Conservation (phyloP, 2,888 invertebrate genomes). For the Drosophila nigricruria region DNA sequence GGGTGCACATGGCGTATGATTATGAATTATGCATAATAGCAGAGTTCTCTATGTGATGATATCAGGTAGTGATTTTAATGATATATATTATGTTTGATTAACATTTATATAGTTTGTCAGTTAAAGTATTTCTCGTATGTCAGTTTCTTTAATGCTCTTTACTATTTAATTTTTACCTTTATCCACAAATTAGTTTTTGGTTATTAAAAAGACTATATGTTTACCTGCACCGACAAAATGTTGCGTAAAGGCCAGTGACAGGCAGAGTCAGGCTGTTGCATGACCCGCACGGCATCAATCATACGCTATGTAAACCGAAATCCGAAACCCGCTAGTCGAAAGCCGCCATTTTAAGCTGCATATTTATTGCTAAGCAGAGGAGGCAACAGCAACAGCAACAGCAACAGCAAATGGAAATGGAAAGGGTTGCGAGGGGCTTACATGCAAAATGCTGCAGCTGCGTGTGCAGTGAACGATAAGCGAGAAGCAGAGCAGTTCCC, state of each 20-base stretch:
- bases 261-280: constrained; percentile 21
- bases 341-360: constrained; percentile 80
- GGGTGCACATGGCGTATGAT: constrained; percentile 37
- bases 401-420: constrained; percentile 13
- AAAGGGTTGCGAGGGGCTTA: constrained; percentile 11
- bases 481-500: constrained; percentile 55
- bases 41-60: constrained; percentile 15
- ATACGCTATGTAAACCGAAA: constrained; percentile 79
- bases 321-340: constrained; percentile 79
- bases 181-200: constrained; percentile 5
- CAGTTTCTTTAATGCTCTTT: not conserved
- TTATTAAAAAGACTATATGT: constrained; percentile 20
- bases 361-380: constrained; percentile 76
- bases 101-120: not conserved
- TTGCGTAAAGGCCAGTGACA: constrained; percentile 52
- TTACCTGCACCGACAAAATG: constrained; percentile 43
- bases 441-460: constrained; percentile 74
- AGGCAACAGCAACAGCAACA: constrained; percentile 2
- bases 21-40: constrained; percentile 58
- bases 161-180: not conserved
- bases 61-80: not conserved
- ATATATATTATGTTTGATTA: not conserved
- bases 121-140: not conserved
- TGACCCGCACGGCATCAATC: constrained; percentile 69
- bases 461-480: constrained; percentile 75